These are phyloP conservation scores for Papilio gigon DNA, from an alignment of 2,888 invertebrate species.

Conservation along the genomic window DNA sequence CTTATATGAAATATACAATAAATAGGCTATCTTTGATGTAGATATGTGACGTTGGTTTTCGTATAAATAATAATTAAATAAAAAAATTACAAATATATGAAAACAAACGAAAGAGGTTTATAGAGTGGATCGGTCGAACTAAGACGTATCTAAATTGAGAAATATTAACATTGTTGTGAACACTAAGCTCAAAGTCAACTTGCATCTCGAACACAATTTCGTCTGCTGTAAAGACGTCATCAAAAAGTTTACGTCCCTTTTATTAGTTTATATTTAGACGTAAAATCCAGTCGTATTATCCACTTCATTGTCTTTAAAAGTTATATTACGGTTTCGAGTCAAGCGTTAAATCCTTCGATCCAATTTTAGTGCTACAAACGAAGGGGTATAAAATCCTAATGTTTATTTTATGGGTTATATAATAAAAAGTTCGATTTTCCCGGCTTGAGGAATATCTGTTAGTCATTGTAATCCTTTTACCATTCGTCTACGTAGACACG, in stretches of 20 bases:
- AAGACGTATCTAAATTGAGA: not conserved
- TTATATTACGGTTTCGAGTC: slow-evolving; percentile 40
- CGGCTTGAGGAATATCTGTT: slow-evolving; percentile 52
- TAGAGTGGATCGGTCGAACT: too few relatives aligned
- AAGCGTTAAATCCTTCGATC: slow-evolving; percentile 42
- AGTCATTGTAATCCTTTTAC: slow-evolving; percentile 79
- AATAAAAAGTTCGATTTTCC: slow-evolving; percentile 55
- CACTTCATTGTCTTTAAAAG: slow-evolving; percentile 42
- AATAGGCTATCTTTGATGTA: too few relatives aligned
- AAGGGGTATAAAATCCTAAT: slow-evolving; percentile 39
- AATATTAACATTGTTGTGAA: not conserved
- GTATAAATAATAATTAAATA: too few relatives aligned
- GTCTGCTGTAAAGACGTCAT: slow-evolving; percentile 16
- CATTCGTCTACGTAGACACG: slow-evolving; percentile 77
- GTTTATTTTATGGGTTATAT: slow-evolving; percentile 46
- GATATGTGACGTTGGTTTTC: too few relatives aligned
- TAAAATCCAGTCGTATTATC: slow-evolving; percentile 39
- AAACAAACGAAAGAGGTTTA: too few relatives aligned
- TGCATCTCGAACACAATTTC: not conserved
- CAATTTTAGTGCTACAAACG: slow-evolving; percentile 46
- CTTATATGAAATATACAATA: too few relatives aligned
- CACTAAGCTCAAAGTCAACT: not conserved
- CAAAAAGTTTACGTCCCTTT: slow-evolving; percentile 31
- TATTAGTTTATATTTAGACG: slow-evolving; percentile 41
- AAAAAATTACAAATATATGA: too few relatives aligned